Percentiles rank a stretch among this genome's conserved stretches.
These are phyloP conservation scores for Eurystomus gularis DNA, from an alignment of 2,113 vertebrate species.

Conservation along the genomic window DNA sequence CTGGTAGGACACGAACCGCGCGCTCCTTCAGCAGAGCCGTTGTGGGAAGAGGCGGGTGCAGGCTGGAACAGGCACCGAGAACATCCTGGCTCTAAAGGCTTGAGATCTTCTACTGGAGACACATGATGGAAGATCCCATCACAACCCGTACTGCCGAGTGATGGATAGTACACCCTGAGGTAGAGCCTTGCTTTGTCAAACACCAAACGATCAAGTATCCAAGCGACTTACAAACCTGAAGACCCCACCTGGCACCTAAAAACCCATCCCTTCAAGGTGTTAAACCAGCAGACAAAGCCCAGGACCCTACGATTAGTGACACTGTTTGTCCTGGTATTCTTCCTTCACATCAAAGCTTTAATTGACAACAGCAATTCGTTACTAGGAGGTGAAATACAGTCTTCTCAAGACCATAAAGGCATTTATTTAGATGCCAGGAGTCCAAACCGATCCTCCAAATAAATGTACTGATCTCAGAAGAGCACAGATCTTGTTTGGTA, in stretches of 20 bases:
- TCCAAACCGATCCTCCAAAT: neutral
- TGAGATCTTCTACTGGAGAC: neutral
- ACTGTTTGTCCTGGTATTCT: neutral
- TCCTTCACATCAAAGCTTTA: neutral
- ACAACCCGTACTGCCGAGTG: neutral
- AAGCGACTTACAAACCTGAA: neutral
- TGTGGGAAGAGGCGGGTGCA: no score
- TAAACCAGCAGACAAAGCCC: neutral
- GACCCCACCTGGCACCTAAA: neutral
- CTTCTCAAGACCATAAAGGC: neutral
- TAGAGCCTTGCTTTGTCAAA: neutral
- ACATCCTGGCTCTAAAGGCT: neutral
- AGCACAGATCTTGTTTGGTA: neutral
- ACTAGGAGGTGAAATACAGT: neutral
- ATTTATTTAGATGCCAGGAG: neutral
- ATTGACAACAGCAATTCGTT: neutral
- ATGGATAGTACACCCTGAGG: fast-evolving
- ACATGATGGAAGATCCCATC: neutral
- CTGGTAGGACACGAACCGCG: neutral
- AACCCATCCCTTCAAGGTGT: neutral
- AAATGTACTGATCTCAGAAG: neutral
- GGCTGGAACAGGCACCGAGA: neutral
- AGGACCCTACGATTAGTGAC: neutral
- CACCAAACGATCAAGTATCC: fast-evolving
- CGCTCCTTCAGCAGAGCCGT: neutral